Conservation (phyloP, 2,888 invertebrate species). For the Aspidapion aeneum region DNA sequence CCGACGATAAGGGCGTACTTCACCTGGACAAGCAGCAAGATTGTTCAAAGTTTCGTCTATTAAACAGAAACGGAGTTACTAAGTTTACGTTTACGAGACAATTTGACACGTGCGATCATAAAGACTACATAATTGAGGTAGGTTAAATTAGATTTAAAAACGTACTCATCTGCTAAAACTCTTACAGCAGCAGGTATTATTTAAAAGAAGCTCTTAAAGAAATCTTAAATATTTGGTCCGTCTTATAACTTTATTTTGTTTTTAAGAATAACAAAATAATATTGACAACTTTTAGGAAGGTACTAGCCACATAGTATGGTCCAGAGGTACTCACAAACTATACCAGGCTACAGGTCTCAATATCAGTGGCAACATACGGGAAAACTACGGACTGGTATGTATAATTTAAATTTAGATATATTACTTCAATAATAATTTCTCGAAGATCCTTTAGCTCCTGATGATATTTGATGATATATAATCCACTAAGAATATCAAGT, state of each 20-base stretch:
- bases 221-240: no score
- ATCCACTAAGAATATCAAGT: no score
- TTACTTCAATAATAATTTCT: no score
- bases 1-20: slow-evolving; percentile 63
- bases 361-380: slow-evolving; percentile 51
- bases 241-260: no score
- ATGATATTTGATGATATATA: no score
- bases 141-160: no score
- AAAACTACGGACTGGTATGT: slow-evolving; percentile 65
- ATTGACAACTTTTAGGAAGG: slow-evolving; percentile 66
- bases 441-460: no score
- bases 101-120: slow-evolving; percentile 81
- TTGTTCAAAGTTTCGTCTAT: slow-evolving; percentile 59
- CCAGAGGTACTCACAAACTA: slow-evolving; percentile 71
- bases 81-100: slow-evolving; percentile 72
- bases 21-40: slow-evolving; percentile 69
- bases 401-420: background rate
- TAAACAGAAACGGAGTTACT: slow-evolving; percentile 52
- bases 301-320: slow-evolving; percentile 86
- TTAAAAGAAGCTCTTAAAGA: no score
- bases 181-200: no score
- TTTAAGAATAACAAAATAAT: no score
- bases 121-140: slow-evolving; percentile 75
- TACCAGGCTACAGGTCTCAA: slow-evolving; percentile 64
- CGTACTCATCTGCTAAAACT: no score